These are phyloP conservation scores for Dendrolimus punctatus DNA, from an alignment of 1,140 invertebrate genomes.

Conservation along the genomic window DNA sequence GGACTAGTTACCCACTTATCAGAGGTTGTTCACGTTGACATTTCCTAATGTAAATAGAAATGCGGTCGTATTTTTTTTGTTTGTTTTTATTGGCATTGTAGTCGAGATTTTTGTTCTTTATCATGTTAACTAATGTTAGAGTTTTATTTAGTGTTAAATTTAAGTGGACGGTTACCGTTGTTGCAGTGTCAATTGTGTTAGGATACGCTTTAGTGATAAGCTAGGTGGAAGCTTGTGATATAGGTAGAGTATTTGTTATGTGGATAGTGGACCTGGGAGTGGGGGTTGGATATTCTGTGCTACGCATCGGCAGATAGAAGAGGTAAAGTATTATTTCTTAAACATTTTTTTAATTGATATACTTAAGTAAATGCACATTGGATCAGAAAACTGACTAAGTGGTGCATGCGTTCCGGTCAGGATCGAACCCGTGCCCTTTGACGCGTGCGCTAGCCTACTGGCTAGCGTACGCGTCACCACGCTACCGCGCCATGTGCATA, in stretches of 20 bases:
- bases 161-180: slow-evolving; percentile 58
- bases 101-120: slow-evolving; percentile 54
- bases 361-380: no score
- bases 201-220: slow-evolving; percentile 55
- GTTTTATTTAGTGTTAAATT: slow-evolving; percentile 56
- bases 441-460: no score
- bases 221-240: slow-evolving; percentile 67
- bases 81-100: slow-evolving; percentile 26
- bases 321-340: slow-evolving; percentile 1
- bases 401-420: no score
- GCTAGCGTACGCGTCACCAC: no score
- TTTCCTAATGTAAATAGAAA: slow-evolving; percentile 37
- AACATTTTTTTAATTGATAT: no score
- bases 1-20: slow-evolving; percentile 37
- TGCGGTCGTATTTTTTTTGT: slow-evolving; percentile 32
- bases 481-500: no score
- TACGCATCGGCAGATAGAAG: slow-evolving; percentile 2
- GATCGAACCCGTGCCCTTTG: no score
- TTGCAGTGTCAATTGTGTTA: slow-evolving; percentile 65
- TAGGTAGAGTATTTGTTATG: slow-evolving; percentile 33
- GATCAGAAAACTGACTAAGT: no score
- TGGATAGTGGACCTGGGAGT: slow-evolving; percentile 16
- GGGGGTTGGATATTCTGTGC: slow-evolving; percentile 16
- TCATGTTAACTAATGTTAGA: slow-evolving; percentile 67
- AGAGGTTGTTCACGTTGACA: slow-evolving; percentile 8